Base-by-base conservation (phyloP, 2,797 vertebrate species). In the Threskiornis aethiopicus region DNA sequence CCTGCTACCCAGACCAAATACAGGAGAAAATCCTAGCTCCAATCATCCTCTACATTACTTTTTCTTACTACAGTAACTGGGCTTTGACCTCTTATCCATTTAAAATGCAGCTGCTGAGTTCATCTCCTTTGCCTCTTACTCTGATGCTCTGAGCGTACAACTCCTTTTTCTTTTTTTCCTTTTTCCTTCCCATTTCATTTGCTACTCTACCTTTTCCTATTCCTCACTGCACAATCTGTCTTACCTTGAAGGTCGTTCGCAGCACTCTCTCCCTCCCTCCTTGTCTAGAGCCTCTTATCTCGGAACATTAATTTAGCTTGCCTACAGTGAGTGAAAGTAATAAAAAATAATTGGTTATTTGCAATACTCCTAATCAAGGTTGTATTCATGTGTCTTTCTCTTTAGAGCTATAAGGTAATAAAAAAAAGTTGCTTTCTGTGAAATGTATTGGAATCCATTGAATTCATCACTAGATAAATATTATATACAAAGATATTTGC, bases 311-410 rank as follows among this genome's bases (percentile, higher is more conserved):
- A 88, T 84, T 93, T 95, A 95, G 80, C 90, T 67, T 93, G 61
- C 84, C 79, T 96, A 93, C 65, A 84, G 81, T 71, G 61, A 89
- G 22, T 59, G 81, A 78, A 91, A 90, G 44, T 71, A 77, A 96
- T 97, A 92, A 96, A 96, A 98, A 94, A 54, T 93, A 96, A 91
- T 89, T 96, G 65, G 29, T 82, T 95, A 69, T 90, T 97, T 95
- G n/a, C 84, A 94, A 33, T 51, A 83, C 20, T 97, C 49, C 57
- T 62, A 96, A 92, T 97, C 54, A 96, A 96, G 84, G 49, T 75
- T 96, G 24, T 66, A 92, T 93, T 96, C 41, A 65, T 67, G 72
- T 72, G 76, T 83, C 64, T 92, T 93, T 87, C 67, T 66, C 67
- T 95, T 93, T 75, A 95, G 47, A 71, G 59, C 67, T 54, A 66